phyloP scores from a whole-genome alignment of 2,797 vertebrate genomes.

The Orientallactaga sibirica region DNA sequence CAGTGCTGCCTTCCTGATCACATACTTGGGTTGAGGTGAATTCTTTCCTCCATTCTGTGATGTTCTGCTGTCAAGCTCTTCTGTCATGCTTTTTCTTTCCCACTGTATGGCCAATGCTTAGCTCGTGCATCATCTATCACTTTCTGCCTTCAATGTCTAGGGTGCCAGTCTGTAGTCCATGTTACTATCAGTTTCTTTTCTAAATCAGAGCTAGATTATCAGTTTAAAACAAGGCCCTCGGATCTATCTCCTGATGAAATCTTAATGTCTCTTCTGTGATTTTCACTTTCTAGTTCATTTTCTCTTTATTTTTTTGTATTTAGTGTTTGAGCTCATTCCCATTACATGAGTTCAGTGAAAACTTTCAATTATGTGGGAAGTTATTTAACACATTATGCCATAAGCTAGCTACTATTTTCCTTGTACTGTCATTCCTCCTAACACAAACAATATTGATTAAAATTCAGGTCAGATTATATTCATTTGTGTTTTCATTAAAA shows the following conservation, averaged over 20 bases:
- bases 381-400: background rate
- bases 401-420: background rate
- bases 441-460: constrained; percentile 4
- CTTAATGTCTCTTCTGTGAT: constrained; percentile 1
- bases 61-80: background rate
- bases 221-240: constrained; percentile 25
- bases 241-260: constrained; percentile 34
- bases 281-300: constrained; percentile 31
- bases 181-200: constrained; percentile 18
- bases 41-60: background rate
- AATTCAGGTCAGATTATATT: constrained; percentile 33
- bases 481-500: constrained; percentile 17
- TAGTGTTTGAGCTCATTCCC: constrained; percentile 7
- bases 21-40: background rate
- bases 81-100: background rate
- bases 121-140: background rate
- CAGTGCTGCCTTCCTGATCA: background rate
- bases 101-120: background rate
- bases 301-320: background rate
- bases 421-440: background rate
- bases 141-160: background rate
- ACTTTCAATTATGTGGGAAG: background rate
- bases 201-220: constrained; percentile 36
- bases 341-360: constrained; percentile 28
- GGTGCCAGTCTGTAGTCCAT: background rate